Conservation (phyloP, 2,888 invertebrate species). For the Tanypteryx hageni region DNA sequence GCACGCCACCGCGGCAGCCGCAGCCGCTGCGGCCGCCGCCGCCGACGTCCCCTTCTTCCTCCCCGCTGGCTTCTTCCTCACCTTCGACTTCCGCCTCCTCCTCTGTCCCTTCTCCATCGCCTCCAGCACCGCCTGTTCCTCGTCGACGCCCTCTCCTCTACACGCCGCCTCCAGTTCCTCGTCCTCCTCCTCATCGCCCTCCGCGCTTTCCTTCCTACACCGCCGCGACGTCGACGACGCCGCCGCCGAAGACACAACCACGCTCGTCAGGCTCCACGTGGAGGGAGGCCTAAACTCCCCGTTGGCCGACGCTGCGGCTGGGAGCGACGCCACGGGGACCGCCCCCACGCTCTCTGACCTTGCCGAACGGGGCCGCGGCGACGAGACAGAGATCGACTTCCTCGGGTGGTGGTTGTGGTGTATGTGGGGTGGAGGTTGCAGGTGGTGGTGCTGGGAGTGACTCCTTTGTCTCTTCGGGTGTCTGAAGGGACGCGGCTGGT, state of each 20-base stretch:
- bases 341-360: constrained; percentile 54
- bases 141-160: constrained; percentile 73
- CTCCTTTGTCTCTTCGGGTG: constrained; percentile 49
- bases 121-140: constrained; percentile 72
- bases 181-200: constrained; percentile 77
- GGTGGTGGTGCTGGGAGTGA: constrained; percentile 62
- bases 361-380: constrained; percentile 34
- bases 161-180: constrained; percentile 71
- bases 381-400: constrained; percentile 41
- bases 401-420: constrained; percentile 40
- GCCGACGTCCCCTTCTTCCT: constrained; percentile 67
- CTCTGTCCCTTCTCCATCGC: constrained; percentile 69
- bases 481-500: constrained; percentile 48
- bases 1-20: constrained; percentile 75
- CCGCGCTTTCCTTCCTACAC: constrained; percentile 71
- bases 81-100: constrained; percentile 58
- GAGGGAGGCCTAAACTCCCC: constrained; percentile 39
- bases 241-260: constrained; percentile 62
- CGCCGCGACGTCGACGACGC: constrained; percentile 55
- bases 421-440: background rate
- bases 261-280: constrained; percentile 57
- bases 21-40: constrained; percentile 70
- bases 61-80: constrained; percentile 65
- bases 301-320: background rate
- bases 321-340: constrained; percentile 16